A percentile compares a stretch with the other conserved stretches of the same genome.
Conservation (phyloP, 1,140 invertebrate genomes). For the Paraescarpia echinospica region DNA sequence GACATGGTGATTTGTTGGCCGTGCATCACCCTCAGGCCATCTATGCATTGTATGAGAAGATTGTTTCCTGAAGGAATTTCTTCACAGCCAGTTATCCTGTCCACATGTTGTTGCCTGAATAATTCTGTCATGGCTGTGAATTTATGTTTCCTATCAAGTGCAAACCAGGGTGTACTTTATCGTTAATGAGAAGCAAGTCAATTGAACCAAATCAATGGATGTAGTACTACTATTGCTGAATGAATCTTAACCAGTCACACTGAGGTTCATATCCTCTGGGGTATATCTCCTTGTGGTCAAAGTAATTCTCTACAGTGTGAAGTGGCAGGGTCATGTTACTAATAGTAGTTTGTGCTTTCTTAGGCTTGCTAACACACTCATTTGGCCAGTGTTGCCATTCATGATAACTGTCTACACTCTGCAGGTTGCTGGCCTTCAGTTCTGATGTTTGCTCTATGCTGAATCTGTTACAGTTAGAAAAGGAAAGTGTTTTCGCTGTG, state of each 20-base stretch:
- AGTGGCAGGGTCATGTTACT: neutral
- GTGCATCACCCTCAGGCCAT: neutral
- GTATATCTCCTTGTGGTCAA: neutral
- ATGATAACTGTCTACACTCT: neutral
- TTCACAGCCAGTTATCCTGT: neutral
- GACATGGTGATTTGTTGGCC: neutral
- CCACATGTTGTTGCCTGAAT: neutral
- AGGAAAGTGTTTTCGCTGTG: too few species aligned
- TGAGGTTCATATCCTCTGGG: neutral
- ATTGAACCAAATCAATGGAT: neutral
- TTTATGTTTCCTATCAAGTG: neutral
- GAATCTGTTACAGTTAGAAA: neutral
- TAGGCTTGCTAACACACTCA: neutral
- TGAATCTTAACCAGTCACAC: neutral
- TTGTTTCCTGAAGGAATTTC: constrained; percentile 1
- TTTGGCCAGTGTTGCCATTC: neutral
- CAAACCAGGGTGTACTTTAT: neutral
- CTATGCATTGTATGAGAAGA: neutral
- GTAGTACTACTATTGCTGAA: neutral
- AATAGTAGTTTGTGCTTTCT: neutral
- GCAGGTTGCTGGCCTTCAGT: neutral
- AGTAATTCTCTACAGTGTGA: neutral
- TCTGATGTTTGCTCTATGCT: neutral
- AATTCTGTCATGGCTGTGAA: neutral
- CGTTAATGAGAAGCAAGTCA: neutral